Percentiles rank a stretch among this genome's conserved stretches.
These are phyloP conservation scores for Latheticus oryzae DNA, from an alignment of 2,888 invertebrate genomes.

Conservation along the genomic window DNA sequence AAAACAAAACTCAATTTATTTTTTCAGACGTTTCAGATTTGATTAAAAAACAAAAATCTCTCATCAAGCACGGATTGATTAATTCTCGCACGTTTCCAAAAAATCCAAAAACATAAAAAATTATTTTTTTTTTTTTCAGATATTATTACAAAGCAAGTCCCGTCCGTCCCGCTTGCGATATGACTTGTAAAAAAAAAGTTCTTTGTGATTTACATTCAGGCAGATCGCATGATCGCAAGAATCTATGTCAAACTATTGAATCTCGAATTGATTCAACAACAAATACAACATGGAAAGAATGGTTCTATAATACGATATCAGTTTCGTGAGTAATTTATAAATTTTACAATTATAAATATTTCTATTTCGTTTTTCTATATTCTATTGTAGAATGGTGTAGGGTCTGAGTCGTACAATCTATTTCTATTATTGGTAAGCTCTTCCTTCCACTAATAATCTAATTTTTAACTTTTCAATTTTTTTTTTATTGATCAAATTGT, in stretches of 20 bases:
- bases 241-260: constrained; percentile 84
- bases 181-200: constrained; percentile 86
- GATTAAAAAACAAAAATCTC: too few relatives aligned
- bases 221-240: constrained; percentile 86
- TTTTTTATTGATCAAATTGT: constrained; percentile 1
- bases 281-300: constrained; percentile 84
- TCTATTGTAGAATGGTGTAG: constrained; percentile 56
- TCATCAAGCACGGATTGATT: too few relatives aligned
- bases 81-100: too few relatives aligned
- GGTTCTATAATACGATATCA: constrained; percentile 88
- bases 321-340: constrained; percentile 80
- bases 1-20: too few relatives aligned
- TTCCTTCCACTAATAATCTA: not conserved
- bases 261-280: constrained; percentile 83
- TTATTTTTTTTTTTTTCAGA: constrained; percentile 65
- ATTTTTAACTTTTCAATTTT: not conserved
- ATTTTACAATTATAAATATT: constrained; percentile 1
- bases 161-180: constrained; percentile 82
- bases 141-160: constrained; percentile 93
- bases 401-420: constrained; percentile 39
- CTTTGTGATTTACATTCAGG: constrained; percentile 90
- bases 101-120: too few relatives aligned
- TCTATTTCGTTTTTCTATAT: constrained; percentile 16
- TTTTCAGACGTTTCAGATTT: too few relatives aligned
- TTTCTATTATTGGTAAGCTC: not conserved